phyloP scores from a whole-genome alignment of 2,113 vertebrate species.

The Athene cunicularia region DNA sequence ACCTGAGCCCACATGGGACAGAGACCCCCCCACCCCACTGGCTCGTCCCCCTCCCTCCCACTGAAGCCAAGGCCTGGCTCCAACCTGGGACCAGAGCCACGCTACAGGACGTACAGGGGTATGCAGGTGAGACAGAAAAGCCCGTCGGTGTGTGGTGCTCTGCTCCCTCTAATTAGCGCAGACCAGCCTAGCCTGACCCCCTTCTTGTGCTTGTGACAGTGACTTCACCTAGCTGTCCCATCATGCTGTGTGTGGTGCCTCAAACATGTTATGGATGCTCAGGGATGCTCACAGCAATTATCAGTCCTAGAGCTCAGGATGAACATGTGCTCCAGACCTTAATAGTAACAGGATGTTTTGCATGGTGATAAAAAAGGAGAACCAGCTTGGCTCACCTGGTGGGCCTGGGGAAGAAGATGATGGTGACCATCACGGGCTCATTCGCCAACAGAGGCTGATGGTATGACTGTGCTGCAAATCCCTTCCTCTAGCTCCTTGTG shows the following conservation, averaged over 20 bases:
- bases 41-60: background rate
- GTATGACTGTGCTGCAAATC: fast-evolving
- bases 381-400: background rate
- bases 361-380: background rate
- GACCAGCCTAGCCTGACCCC: background rate
- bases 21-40: background rate
- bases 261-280: fast-evolving
- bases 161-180: background rate
- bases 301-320: fast-evolving
- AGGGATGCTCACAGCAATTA: background rate
- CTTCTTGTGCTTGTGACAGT: too few species aligned
- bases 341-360: fast-evolving
- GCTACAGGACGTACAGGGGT: background rate
- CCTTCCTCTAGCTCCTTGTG: background rate
- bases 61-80: background rate
- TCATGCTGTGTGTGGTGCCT: fast-evolving
- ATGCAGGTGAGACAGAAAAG: background rate
- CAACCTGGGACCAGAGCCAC: fast-evolving
- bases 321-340: background rate
- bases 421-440: fast-evolving
- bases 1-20: fast-evolving
- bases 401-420: background rate
- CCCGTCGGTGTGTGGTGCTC: fast-evolving
- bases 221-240: background rate
- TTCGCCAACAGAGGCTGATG: fast-evolving